Evolutionary conservation across 92 coral and sea anemone genomes (phyloP).

Genomic region (Parazoanthus darwini): DNA sequence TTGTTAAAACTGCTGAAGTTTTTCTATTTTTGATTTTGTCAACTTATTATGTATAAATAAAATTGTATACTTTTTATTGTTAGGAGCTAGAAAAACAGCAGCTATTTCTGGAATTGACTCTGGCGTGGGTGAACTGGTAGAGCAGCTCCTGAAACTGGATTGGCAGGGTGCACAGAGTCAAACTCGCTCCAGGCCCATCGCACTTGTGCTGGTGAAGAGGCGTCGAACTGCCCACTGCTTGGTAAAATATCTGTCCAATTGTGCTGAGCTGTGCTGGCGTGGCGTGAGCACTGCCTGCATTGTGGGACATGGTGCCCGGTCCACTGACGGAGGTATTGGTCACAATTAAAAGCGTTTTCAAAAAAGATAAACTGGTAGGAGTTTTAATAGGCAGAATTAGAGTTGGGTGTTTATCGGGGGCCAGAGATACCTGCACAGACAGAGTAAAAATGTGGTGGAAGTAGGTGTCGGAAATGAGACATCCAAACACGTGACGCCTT

Average conservation of each 20-base stretch:
- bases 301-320: slow-evolving; percentile 51
- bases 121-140: slow-evolving; percentile 70
- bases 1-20: not conserved
- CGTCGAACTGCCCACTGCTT: slow-evolving; percentile 68
- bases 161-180: slow-evolving; percentile 46
- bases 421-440: too few species aligned
- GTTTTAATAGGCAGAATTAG: too few species aligned
- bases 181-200: slow-evolving; percentile 58
- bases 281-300: slow-evolving; percentile 64
- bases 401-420: too few species aligned
- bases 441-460: too few species aligned
- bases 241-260: slow-evolving; percentile 66
- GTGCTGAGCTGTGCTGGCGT: slow-evolving; percentile 48
- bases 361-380: too few species aligned
- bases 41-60: not conserved
- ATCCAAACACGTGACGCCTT: too few species aligned
- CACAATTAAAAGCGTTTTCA: too few species aligned
- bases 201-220: slow-evolving; percentile 81
- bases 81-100: not conserved
- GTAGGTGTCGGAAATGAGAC: too few species aligned
- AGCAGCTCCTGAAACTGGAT: slow-evolving; percentile 56
- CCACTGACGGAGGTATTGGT: slow-evolving; percentile 50
- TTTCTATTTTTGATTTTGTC: not conserved
- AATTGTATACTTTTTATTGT: not conserved
- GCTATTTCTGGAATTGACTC: slow-evolving; percentile 52